Evolutionary conservation across 2,113 vertebrate species (phyloP), one percentile per base, ranked within the genome.

Genomic region (Trematomus loennbergii): DNA sequence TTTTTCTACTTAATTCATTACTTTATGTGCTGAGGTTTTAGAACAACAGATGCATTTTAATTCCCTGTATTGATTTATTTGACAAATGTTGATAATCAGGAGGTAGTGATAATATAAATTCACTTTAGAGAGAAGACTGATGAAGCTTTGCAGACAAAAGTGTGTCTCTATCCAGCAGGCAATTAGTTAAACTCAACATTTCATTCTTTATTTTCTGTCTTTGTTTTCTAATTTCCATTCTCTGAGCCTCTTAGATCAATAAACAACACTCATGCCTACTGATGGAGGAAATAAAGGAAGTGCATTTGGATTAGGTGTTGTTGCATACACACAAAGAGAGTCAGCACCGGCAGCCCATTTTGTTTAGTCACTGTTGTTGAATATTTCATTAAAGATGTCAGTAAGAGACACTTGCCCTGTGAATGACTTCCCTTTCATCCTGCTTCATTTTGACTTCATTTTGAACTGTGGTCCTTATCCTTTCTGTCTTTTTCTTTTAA

Each of bases 391-490:
- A 40, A 64, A 17, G 12, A 9, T 9, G 10, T 65, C 58, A 71
- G 10, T 17, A 7, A 48, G 6, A 62, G 17, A 40, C 45, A 50
- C 16, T 29, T 63, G 66, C 12, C 50, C 72, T 57, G 58, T 12
- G 22, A 67, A 62, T 10, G 25, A 77, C 55, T 80, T 66, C 10
- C 43, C 12, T 40, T 70, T 66, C 15, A 72, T 70, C 36, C 49
- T 5, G 20, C 60, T 87, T n/a, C n/a, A n/a, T n/a, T n/a, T 68
- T 74, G 36, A 62, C 58, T 68, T 72, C 18, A 62, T 45, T 66
- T 40, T 1, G 2, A 69, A 72, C 69, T 6, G 33, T 4, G 3
- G 29, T 72, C 45, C 48, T 40, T 1, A 40, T 36, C 36, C 29
- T 22, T 63, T 73, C 61, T 53, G 18, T 62, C 40, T 40, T 48